phyloP scores from a whole-genome alignment of 2,888 invertebrate genomes.

The Smittia aterrima region DNA sequence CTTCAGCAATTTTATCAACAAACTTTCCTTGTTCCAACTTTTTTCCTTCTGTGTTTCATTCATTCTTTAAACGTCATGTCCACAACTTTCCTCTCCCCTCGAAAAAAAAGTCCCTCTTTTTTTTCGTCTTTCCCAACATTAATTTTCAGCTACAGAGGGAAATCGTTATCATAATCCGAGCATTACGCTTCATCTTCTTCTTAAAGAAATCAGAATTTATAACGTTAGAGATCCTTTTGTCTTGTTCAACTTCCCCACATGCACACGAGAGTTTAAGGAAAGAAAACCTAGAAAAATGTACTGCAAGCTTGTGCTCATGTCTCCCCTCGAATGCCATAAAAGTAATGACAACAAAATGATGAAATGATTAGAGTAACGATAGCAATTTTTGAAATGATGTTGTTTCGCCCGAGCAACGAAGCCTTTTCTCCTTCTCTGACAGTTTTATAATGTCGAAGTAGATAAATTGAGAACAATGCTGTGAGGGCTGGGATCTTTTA shows the following conservation, averaged over 20 bases:
- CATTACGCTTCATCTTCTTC: neutral
- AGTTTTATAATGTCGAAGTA: neutral
- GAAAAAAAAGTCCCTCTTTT: too few species aligned
- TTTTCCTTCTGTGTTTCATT: neutral
- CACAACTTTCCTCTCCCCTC: slow-evolving; percentile 8
- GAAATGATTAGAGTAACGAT: slow-evolving; percentile 39
- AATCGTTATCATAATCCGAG: slow-evolving; percentile 7
- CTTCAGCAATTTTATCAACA: neutral
- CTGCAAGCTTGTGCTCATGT: neutral
- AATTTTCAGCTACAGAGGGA: slow-evolving; percentile 17
- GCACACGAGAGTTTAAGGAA: neutral
- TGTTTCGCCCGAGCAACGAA: neutral
- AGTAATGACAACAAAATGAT: slow-evolving; percentile 37
- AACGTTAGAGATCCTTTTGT: slow-evolving; percentile 7
- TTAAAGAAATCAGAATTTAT: slow-evolving; percentile 6
- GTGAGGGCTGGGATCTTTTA: neutral
- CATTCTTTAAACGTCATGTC: slow-evolving; percentile 14
- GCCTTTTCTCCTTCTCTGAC: neutral
- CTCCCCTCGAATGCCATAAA: slow-evolving; percentile 17
- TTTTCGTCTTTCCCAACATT: slow-evolving; percentile 3
- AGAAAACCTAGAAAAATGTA: neutral
- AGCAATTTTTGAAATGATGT: slow-evolving; percentile 36
- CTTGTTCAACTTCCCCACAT: neutral
- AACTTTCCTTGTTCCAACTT: neutral
- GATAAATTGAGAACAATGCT: slow-evolving; percentile 22